Evolutionary conservation across 1,140 invertebrate genomes (phyloP), one percentile per base, ranked within the genome.

Genomic region (Zelostemma sp.): DNA sequence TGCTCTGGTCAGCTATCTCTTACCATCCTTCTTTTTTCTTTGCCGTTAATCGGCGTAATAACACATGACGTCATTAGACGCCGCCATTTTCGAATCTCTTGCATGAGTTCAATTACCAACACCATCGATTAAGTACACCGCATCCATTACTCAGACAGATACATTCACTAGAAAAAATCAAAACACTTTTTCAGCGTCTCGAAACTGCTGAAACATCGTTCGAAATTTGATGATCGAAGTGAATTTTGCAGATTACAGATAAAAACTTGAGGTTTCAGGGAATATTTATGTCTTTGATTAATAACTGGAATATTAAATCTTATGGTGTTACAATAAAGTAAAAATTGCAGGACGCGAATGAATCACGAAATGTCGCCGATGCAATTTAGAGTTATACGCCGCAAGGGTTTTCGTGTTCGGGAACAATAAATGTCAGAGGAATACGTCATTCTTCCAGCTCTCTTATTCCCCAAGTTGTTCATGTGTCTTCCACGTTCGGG

Each of bases 1-100:
- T 81, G 60, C 81, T 80, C 79, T 78, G 76, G 74, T 75, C 76
- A 68, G 61, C 65, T 68, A 61, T 65, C 54, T 71, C 66, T 70
- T 71, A 73, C 69, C 71, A 62, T 62, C 73, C 71, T 70, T 72
- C 71, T 74, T 75, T 72, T 70, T 74, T 77, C 77, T 47, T 72
- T 69, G 54, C 65, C 68, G 54, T 64, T 65, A 68, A 68, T 65
- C 65, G 50, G 40, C 33, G 59, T 59, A 68, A 68, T 68, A 65
- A 76, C 33, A 35, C n/a, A 71, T 82, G 82, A 82, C 82, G 82
- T 84, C 81, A 84, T 48, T 46, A 53, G 57, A 45, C 68, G 81
- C 77, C 82, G 82, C 82, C 82, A 84, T 82, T 82, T 84, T 82
- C 78, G 72, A 80, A 78, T 77, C 80, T 76, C 80, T 79, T 82